A percentile compares a stretch with the other conserved stretches of the same genome.
phyloP scores from a whole-genome alignment of 2,797 vertebrate genomes.

The Gobionotothen gibberifrons region DNA sequence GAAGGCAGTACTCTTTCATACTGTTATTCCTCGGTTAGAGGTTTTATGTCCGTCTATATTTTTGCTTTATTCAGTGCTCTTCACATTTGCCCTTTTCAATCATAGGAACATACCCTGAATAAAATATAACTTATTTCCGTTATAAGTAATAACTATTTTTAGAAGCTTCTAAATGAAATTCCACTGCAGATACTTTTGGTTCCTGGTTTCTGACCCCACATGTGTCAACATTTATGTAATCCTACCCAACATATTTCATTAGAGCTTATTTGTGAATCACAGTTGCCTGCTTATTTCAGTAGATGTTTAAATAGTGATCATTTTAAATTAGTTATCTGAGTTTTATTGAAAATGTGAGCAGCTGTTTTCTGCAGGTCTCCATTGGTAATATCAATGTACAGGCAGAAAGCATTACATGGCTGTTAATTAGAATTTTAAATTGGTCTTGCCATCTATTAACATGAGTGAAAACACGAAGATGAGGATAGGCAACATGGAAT shows the following conservation, averaged over 20 bases:
- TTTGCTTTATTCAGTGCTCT: constrained; percentile 8
- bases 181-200: neutral
- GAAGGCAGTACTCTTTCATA: neutral
- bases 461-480: constrained; percentile 3
- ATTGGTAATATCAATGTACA: neutral
- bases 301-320: neutral
- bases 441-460: neutral
- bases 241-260: neutral
- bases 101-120: neutral
- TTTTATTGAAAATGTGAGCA: neutral
- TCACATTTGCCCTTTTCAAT: neutral
- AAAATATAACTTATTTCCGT: no score
- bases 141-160: neutral
- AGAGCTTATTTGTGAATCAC: neutral
- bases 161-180: neutral
- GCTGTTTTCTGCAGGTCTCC: neutral
- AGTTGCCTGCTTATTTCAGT: neutral
- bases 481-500: neutral
- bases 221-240: neutral
- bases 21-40: neutral
- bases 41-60: constrained; percentile 1
- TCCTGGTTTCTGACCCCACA: neutral
- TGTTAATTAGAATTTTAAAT: neutral
- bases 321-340: neutral
- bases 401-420: neutral